phyloP scores from a whole-genome alignment of 2,113 vertebrate species.

The Shinisaurus crocodilurus region DNA sequence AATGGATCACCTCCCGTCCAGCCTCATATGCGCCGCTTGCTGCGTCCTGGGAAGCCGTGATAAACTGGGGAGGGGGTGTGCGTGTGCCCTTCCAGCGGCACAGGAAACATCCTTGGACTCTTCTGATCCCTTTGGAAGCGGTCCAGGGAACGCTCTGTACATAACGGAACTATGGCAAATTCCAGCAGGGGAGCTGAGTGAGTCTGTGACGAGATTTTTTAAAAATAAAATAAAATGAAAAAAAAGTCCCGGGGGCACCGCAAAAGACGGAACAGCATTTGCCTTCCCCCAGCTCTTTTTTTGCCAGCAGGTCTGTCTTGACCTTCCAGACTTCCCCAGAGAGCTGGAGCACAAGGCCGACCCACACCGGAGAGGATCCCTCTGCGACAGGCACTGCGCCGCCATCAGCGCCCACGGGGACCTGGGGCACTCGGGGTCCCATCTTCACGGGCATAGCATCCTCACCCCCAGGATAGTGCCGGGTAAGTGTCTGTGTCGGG shows the following conservation, averaged over 20 bases:
- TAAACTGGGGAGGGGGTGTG: background rate
- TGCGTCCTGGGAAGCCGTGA: background rate
- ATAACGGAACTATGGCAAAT: background rate
- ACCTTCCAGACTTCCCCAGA: slow-evolving; percentile 64
- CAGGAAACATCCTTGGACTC: background rate
- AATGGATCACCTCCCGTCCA: too few species aligned
- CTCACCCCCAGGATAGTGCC: slow-evolving; percentile 56
- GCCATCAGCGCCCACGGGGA: slow-evolving; percentile 58
- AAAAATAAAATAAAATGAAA: too few species aligned
- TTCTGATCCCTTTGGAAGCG: background rate
- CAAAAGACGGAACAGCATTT: background rate
- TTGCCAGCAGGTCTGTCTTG: background rate
- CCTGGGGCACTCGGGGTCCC: slow-evolving; percentile 57
- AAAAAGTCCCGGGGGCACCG: background rate
- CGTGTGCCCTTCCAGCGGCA: background rate
- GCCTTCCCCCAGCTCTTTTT: accelerated
- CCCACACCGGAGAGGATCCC: slow-evolving; percentile 57
- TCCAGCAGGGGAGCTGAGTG: background rate
- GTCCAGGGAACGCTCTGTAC: background rate
- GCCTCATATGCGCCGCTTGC: background rate
- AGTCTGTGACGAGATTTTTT: background rate
- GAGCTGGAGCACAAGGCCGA: slow-evolving; percentile 54
- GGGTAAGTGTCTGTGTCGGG: slow-evolving; percentile 39
- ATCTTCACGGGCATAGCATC: slow-evolving; percentile 32
- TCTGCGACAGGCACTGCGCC: slow-evolving; percentile 65